Base-by-base conservation (phyloP, 2,888 invertebrate species). In the Chymomyza fuscimana region DNA sequence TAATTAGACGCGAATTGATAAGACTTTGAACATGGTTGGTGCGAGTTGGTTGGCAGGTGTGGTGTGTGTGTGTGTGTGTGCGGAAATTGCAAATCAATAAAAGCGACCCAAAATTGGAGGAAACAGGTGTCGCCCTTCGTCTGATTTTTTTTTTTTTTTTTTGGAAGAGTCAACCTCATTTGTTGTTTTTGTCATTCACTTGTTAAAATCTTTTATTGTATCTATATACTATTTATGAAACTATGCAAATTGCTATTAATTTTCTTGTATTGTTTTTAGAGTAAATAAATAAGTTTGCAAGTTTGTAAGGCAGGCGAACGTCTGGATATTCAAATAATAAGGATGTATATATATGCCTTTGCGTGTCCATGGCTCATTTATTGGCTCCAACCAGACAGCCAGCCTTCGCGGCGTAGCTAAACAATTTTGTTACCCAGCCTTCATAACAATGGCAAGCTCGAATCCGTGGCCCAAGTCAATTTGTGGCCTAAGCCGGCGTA, bases 211-310 rank as follows among this genome's bases (percentile, higher is more conserved):
- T 70, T 75, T 80, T 80, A 81, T 19, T 19, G 19, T 80, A 46
- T 51, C 19, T 75, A 74, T 82, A 86, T 81, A n/a, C n/a, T n/a
- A 76, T 86, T 84, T 84, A 84, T 81, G 81, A 81, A 86, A 75
- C 79, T 81, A 82, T 81, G 76, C 85, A 87, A 86, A 86, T 86
- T 86, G 85, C 87, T 78, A 87, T 87, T 86, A 86, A 86, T 86
- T 86, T 82, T 80, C 85, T 78, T 76, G 85, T 85, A 86, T 86
- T 82, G 85, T 86, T 86, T 86, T 86, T 86, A 86, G 87, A 85
- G 85, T 85, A 86, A 87, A 82, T 82, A 86, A 86, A 85, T 85
- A 85, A 84, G 81, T 80, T 77, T 82, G 81, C 2, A 50, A 32
- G 32, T 32, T 32, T 32, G 62, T 22, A 63, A 29, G 40, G n/a